These are phyloP conservation scores for Spisula solida DNA, from an alignment of 2,888 invertebrate genomes.

Conservation along the genomic window DNA sequence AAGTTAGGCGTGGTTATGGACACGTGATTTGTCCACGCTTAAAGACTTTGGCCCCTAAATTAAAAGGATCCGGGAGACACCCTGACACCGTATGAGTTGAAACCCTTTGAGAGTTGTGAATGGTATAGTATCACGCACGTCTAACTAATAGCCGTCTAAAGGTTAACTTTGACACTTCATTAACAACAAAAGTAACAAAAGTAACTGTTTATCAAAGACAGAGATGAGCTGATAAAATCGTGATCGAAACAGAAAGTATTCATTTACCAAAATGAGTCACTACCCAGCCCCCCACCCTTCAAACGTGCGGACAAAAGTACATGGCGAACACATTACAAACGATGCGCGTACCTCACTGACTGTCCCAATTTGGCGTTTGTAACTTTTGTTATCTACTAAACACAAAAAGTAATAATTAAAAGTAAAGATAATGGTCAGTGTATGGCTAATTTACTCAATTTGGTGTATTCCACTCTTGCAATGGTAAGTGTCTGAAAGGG, in stretches of 20 bases:
- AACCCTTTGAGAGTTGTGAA: neutral
- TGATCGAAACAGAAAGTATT: slow-evolving; percentile 15
- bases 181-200: slow-evolving; percentile 19
- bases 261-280: slow-evolving; percentile 11
- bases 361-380: too few relatives aligned
- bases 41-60: slow-evolving; percentile 12
- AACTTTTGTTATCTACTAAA: too few relatives aligned
- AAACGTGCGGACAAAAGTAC: too few relatives aligned
- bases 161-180: slow-evolving; percentile 4
- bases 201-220: slow-evolving; percentile 10
- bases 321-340: too few relatives aligned
- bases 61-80: neutral
- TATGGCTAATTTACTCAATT: too few relatives aligned
- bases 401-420: too few relatives aligned
- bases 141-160: neutral
- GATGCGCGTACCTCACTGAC: too few relatives aligned
- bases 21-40: neutral
- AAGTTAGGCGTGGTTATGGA: neutral
- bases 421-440: too few relatives aligned
- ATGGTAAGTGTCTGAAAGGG: too few relatives aligned
- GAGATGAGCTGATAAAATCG: neutral
- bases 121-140: slow-evolving; percentile 9
- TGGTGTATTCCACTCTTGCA: too few relatives aligned
- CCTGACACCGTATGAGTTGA: neutral
- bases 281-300: too few relatives aligned